Evolutionary conservation across 2,113 vertebrate species (phyloP).

Genomic region (Catagonus wagneri): DNA sequence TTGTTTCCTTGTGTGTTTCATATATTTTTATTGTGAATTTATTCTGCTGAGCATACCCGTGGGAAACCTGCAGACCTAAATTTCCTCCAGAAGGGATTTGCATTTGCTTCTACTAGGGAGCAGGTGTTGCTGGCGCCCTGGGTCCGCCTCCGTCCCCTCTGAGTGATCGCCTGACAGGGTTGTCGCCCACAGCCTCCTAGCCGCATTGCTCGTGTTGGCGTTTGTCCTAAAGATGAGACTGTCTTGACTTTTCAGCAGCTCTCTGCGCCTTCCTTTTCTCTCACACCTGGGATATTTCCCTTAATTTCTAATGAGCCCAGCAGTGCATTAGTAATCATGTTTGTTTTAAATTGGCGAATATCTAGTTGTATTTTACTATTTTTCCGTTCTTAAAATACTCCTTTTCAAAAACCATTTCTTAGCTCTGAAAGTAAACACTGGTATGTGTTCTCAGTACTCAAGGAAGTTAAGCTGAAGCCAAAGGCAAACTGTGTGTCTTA

Average conservation of each 20-base stretch:
- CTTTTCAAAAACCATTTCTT: slow-evolving; percentile 23
- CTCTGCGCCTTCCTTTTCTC: background rate
- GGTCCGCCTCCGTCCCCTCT: background rate
- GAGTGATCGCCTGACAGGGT: background rate
- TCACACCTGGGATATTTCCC: background rate
- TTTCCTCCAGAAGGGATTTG: background rate
- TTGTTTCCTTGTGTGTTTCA: background rate
- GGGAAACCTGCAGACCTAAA: background rate
- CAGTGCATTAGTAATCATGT: background rate
- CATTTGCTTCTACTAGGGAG: background rate
- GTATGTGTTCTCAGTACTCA: background rate
- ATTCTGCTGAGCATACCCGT: background rate
- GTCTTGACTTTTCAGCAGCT: background rate
- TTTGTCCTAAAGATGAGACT: accelerated
- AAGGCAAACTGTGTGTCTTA: background rate
- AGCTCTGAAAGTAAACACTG: background rate
- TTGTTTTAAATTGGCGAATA: background rate
- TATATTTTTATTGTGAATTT: background rate
- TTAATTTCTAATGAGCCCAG: background rate
- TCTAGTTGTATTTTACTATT: background rate
- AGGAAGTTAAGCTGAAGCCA: background rate
- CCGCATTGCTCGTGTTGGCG: background rate
- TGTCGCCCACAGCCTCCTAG: background rate
- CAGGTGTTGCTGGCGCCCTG: too few species aligned
- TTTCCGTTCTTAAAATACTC: slow-evolving; percentile 17